Conservation (phyloP, 1,140 invertebrate genomes). For the Watersipora subatra region DNA sequence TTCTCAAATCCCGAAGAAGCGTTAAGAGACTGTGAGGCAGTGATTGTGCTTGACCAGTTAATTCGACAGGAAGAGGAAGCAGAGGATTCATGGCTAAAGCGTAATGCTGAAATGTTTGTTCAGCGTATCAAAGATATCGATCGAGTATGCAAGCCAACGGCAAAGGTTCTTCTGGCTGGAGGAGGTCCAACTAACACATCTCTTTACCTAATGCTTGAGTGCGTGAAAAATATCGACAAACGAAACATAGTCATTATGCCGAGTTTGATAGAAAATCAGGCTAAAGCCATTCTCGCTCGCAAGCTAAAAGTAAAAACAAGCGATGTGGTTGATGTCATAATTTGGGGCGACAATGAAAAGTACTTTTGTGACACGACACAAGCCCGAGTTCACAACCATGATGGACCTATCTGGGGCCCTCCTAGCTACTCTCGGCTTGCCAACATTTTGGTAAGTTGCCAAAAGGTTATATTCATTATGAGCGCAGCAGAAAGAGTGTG, state of each 20-base stretch:
- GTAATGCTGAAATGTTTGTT: constrained; percentile 22
- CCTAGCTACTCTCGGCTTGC: constrained; percentile 26
- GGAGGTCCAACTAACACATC: constrained; percentile 31
- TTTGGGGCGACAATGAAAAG: constrained; percentile 33
- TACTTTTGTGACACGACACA: constrained; percentile 24
- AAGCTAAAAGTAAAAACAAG: constrained; percentile 27
- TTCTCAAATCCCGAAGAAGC: constrained; percentile 21
- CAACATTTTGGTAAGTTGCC: constrained; percentile 17
- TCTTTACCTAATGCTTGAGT: constrained; percentile 25
- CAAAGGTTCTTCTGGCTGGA: constrained; percentile 27
- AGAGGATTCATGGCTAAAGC: constrained; percentile 21
- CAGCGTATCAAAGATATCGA: constrained; percentile 27
- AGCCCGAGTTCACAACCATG: constrained; percentile 26
- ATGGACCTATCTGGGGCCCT: constrained; percentile 35
- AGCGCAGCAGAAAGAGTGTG: too few relatives aligned
- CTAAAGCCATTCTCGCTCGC: constrained; percentile 29
- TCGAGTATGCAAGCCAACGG: constrained; percentile 20
- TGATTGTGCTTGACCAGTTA: constrained; percentile 33
- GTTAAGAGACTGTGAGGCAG: constrained; percentile 24
- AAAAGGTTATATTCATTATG: too few relatives aligned
- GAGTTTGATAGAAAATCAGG: constrained; percentile 28
- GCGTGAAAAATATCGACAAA: constrained; percentile 22
- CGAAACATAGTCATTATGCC: constrained; percentile 30
- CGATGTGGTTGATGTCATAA: constrained; percentile 29
- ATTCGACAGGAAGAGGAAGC: constrained; percentile 15